Percentiles rank a stretch among this genome's conserved stretches.
These are phyloP conservation scores for Epinephelus moara DNA, from an alignment of 2,113 vertebrate genomes.

Conservation along the genomic window DNA sequence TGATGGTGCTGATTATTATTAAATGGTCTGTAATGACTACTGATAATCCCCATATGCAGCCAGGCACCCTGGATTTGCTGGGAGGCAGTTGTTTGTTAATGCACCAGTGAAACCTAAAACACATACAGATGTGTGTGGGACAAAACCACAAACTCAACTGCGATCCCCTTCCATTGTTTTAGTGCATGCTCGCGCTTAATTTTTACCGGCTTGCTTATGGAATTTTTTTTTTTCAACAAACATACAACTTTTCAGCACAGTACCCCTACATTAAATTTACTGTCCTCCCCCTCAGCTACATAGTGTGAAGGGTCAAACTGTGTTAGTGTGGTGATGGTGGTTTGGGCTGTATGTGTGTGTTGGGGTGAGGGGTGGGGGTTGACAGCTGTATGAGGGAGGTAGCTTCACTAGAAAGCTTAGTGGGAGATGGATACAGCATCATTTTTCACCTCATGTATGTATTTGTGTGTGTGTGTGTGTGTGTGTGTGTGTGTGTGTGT, in stretches of 20 bases:
- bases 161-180: constrained; percentile 61
- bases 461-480: constrained; percentile 23
- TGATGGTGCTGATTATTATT: constrained; percentile 77
- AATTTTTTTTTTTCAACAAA: constrained; percentile 48
- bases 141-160: constrained; percentile 64
- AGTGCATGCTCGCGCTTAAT: constrained; percentile 50
- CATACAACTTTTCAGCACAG: constrained; percentile 41
- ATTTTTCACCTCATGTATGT: constrained; percentile 60
- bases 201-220: constrained; percentile 55
- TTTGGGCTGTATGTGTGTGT: constrained; percentile 24
- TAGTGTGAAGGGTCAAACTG: constrained; percentile 59
- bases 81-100: constrained; percentile 77
- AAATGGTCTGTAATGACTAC: constrained; percentile 76
- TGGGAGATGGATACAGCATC: constrained; percentile 51
- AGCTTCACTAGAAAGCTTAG: constrained; percentile 39
- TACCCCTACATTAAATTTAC: constrained; percentile 47
- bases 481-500: constrained; percentile 41
- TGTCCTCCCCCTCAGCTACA: constrained; percentile 33
- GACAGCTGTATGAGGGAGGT: constrained; percentile 53
- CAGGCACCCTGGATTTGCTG: constrained; percentile 48
- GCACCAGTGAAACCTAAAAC: constrained; percentile 75
- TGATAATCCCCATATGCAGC: constrained; percentile 76
- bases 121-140: constrained; percentile 78
- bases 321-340: constrained; percentile 59
- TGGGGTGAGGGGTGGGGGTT: neutral